Conservation (phyloP, 2,797 vertebrate genomes). For the Notolabrus celidotus region DNA sequence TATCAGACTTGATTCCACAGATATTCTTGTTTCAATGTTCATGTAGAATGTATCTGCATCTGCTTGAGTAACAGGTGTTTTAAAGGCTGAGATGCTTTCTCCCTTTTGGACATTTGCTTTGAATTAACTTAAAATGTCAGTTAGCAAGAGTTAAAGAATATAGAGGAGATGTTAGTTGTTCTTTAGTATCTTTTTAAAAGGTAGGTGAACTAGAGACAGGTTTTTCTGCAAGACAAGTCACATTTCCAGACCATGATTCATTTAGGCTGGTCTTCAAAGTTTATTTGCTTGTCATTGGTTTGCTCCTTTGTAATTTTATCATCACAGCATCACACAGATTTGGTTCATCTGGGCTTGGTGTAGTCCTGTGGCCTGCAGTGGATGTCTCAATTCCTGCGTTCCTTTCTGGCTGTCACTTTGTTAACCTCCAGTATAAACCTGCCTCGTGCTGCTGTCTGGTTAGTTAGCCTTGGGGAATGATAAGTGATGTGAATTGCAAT, state of each 20-base stretch:
- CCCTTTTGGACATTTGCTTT: not conserved
- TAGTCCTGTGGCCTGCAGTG: constrained; percentile 47
- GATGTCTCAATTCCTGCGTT: constrained; percentile 38
- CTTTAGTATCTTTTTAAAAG: too few relatives aligned
- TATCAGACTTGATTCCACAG: not conserved
- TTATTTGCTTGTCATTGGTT: constrained; percentile 28
- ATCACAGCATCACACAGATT: constrained; percentile 24
- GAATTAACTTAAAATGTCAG: too few relatives aligned
- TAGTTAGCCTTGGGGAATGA: constrained; percentile 44
- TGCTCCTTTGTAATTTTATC: constrained; percentile 43
- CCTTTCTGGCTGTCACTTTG: constrained; percentile 54
- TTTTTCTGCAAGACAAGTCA: not conserved
- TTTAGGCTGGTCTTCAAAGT: constrained; percentile 13
- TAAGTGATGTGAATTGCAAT: constrained; percentile 50
- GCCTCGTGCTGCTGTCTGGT: constrained; percentile 59
- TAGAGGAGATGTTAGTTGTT: too few relatives aligned
- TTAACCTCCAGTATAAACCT: constrained; percentile 58
- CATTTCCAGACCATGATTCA: constrained; percentile 11
- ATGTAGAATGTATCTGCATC: not conserved
- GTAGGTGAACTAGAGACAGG: too few relatives aligned
- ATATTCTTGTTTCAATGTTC: not conserved
- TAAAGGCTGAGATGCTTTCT: constrained; percentile 10
- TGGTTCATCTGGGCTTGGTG: constrained; percentile 13
- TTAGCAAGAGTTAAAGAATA: not conserved
- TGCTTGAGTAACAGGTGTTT: constrained; percentile 65